These are phyloP conservation scores for Drosophila melanica DNA, from an alignment of 1,140 invertebrate species.

Conservation along the genomic window DNA sequence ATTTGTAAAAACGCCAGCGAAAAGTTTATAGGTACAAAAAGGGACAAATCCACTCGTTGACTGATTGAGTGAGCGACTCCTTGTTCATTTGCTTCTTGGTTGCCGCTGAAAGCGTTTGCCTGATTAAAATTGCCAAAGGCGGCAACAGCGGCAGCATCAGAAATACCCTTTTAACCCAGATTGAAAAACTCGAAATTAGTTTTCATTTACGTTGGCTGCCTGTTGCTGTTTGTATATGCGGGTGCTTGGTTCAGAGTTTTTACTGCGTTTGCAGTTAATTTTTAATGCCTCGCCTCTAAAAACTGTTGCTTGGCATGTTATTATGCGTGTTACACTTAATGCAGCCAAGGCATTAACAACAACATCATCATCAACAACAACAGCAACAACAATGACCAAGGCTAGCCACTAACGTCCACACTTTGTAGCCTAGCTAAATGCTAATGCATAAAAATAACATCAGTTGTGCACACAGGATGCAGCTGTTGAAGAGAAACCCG, in stretches of 20 bases:
- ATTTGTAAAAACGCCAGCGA: conserved; percentile 70
- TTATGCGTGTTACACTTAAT: conserved; percentile 66
- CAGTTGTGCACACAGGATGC: conserved; percentile 22
- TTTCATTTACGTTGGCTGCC: conserved; percentile 63
- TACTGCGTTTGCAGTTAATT: conserved; percentile 72
- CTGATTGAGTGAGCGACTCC: conserved; percentile 31
- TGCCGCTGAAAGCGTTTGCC: conserved; percentile 64
- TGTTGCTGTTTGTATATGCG: conserved; percentile 22
- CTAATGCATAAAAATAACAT: conserved; percentile 61
- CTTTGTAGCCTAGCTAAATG: conserved; percentile 60
- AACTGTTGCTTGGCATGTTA: conserved; percentile 77
- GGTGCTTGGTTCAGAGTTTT: conserved; percentile 32
- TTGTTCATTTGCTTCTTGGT: conserved; percentile 42
- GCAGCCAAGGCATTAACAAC: conserved; percentile 19
- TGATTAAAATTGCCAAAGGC: conserved; percentile 71
- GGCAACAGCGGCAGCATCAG: conserved; percentile 34
- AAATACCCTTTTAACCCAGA: conserved; percentile 78
- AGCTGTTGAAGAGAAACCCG: neutral
- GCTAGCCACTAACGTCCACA: conserved; percentile 38
- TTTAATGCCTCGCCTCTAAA: conserved; percentile 74
- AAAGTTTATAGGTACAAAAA: conserved; percentile 45
- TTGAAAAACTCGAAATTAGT: conserved; percentile 82
- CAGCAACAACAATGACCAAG: conserved; percentile 50
- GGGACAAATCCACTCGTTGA: conserved; percentile 14
- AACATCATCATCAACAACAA: conserved; percentile 11